Conservation (phyloP, 1,140 invertebrate species). For the Pseudomyrmex concolor region DNA sequence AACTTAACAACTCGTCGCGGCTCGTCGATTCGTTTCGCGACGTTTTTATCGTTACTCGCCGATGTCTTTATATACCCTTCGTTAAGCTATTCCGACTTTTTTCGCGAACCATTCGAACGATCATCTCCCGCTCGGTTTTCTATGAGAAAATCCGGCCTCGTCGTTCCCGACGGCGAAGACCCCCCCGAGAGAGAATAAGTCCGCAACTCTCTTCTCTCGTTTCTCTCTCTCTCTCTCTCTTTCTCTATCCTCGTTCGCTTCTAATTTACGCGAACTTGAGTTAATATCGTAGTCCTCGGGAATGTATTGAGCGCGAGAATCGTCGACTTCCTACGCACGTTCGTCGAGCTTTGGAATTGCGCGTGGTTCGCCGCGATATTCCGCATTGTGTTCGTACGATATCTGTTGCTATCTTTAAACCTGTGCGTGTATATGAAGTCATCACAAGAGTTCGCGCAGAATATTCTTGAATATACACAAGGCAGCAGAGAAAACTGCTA, state of each 20-base stretch:
- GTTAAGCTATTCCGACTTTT: constrained; percentile 48
- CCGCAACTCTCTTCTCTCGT: constrained; percentile 2
- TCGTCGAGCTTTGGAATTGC: constrained; percentile 7
- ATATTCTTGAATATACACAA: constrained; percentile 23
- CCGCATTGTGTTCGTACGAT: neutral
- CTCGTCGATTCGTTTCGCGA: constrained; percentile 34
- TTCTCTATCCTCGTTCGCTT: constrained; percentile 17
- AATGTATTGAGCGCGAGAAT: constrained; percentile 38
- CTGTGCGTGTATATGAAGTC: neutral
- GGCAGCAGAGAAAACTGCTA: neutral
- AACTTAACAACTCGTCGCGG: constrained; percentile 36
- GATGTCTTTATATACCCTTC: constrained; percentile 52
- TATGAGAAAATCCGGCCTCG: neutral
- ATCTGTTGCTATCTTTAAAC: neutral
- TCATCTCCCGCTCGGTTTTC: constrained; percentile 18
- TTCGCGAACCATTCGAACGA: neutral
- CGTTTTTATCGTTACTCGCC: constrained; percentile 37
- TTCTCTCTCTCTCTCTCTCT: no score
- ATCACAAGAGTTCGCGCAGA: neutral
- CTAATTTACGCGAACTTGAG: constrained; percentile 51
- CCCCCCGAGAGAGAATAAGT: neutral
- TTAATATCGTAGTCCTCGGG: constrained; percentile 46
- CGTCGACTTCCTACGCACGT: constrained; percentile 48
- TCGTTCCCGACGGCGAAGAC: neutral
- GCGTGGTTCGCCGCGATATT: neutral